These are phyloP conservation scores for Tachuris rubrigastra DNA, from an alignment of 2,113 vertebrate genomes.

Conservation along the genomic window DNA sequence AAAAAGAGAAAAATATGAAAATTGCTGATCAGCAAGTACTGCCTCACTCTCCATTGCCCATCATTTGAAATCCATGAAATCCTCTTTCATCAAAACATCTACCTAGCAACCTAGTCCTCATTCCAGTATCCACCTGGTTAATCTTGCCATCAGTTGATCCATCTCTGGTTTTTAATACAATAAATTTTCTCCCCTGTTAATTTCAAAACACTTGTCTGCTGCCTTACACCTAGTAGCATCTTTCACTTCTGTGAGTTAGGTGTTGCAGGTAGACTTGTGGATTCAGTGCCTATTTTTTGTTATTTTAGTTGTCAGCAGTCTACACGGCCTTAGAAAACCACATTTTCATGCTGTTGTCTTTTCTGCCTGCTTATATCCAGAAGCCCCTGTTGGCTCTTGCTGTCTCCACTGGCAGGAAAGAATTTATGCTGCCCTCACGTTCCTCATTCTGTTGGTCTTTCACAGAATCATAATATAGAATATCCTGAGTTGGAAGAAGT, in stretches of 20 bases:
- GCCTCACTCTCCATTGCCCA: not conserved
- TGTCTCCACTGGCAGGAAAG: not conserved
- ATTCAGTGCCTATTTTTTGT: not conserved
- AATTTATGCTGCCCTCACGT: not conserved
- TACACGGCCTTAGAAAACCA: not conserved
- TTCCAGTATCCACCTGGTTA: not conserved
- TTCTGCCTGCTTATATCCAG: not conserved
- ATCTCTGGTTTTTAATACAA: not conserved
- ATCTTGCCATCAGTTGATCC: not conserved
- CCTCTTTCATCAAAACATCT: not conserved
- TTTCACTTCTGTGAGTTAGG: not conserved
- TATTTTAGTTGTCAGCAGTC: not conserved
- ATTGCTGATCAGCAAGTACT: not conserved
- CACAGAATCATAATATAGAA: not conserved
- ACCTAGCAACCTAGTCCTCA: not conserved
- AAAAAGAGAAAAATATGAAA: not conserved
- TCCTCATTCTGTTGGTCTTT: not conserved
- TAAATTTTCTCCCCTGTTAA: not conserved
- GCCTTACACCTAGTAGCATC: not conserved
- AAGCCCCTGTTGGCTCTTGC: not conserved
- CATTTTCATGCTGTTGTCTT: not conserved
- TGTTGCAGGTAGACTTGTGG: not conserved
- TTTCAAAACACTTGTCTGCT: not conserved
- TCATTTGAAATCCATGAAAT: not conserved
- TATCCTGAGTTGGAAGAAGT: not conserved